Percentiles rank a stretch among this genome's conserved stretches.
Conservation (phyloP, 2,113 vertebrate genomes). For the Phyllostomus hastatus region DNA sequence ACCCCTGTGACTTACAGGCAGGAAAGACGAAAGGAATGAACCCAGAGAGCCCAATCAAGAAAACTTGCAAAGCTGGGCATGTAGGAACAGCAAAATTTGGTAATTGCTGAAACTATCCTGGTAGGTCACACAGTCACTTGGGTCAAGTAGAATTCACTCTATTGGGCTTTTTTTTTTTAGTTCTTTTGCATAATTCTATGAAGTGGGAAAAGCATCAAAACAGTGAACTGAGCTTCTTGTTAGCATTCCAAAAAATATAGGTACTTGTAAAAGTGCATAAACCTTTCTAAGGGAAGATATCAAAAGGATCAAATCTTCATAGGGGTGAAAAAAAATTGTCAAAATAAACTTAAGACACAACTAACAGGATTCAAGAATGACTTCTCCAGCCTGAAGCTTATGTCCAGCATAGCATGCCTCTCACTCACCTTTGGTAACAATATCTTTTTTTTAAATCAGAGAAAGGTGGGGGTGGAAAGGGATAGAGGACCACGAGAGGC, state of each 20-base stretch:
- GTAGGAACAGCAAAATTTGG: neutral
- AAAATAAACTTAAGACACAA: conserved; percentile 40
- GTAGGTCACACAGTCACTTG: neutral
- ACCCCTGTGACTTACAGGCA: neutral
- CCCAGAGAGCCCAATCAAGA: neutral
- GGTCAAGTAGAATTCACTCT: neutral
- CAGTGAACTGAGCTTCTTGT: conserved; percentile 5
- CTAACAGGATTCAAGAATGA: neutral
- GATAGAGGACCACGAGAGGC: neutral
- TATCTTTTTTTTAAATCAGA: neutral
- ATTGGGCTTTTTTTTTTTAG: neutral
- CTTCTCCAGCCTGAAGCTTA: neutral
- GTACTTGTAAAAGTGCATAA: neutral
- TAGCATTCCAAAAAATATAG: conserved; percentile 22
- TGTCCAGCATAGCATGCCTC: neutral
- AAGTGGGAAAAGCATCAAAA: neutral
- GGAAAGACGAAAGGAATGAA: neutral
- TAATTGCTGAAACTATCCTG: neutral
- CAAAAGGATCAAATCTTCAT: neutral
- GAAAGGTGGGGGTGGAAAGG: neutral
- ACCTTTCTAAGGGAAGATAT: neutral
- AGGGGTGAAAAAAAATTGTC: neutral
- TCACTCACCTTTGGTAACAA: neutral
- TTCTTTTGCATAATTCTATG: neutral
- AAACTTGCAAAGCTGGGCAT: neutral